Evolutionary conservation across 2,113 vertebrate species (phyloP), one percentile per base, ranked within the genome.

Genomic region (Eptesicus fuscus): DNA sequence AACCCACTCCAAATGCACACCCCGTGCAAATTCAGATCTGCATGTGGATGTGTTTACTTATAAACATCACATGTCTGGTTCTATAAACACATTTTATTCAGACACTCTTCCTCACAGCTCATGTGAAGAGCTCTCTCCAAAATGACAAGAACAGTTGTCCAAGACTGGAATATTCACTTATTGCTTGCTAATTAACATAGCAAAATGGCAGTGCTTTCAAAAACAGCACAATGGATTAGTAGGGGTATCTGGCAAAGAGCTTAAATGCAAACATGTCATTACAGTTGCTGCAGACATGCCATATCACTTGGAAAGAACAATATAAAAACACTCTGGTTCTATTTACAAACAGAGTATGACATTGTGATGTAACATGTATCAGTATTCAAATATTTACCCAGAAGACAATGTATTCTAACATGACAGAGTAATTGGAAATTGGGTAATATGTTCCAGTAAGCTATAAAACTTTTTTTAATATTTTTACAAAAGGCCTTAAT

Each of bases 401-500:
- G 90, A 88, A 61, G 96, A 97, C 96, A 96, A 93, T 96, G 97
- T 95, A 97, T 94, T 96, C 97, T 97, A 96, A 96, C 96, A 97
- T 96, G 96, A 96, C 94, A 98, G 96, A 91, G 94, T 98, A 97
- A 96, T 91, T 97, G 97, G 96, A 96, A 97, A 96, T 95, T 95
- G 90, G 74, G 96, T 98, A 95, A 96, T 97, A 98, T 91, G 96
- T 98, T 98, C 97, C 97, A 98, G 95, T 95, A 94, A 88, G 96
- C 96, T 95, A 97, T 97, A 97, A 97, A 97, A 93, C 65, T 69
- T 85, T 93, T 93, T 96, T 69, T 77, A 78, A 86, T 91, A 95
- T 96, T 97, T 97, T 96, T 95, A 95, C 94, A 97, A 98, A 97
- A 98, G 85, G 93, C 47, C 74, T 95, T 96, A 51, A 87, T 97